Evolutionary conservation across 1,140 invertebrate species (phyloP).

Genomic region (Halesus radiatus): DNA sequence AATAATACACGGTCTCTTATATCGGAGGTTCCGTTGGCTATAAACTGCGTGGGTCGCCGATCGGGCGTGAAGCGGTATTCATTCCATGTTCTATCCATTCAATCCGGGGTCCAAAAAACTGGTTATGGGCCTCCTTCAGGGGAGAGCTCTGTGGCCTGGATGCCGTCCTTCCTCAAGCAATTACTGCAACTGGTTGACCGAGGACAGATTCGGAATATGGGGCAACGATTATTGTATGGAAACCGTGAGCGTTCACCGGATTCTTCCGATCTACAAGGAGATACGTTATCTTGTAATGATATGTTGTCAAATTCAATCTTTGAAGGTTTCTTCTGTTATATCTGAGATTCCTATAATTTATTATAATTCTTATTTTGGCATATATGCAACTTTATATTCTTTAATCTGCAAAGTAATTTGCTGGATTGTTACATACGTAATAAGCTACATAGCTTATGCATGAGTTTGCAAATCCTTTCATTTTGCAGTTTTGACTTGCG

Average conservation of each 20-base stretch:
- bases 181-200: slow-evolving; percentile 12
- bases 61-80: slow-evolving; percentile 12
- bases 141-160: slow-evolving; percentile 27
- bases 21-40: not conserved
- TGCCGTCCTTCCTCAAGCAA: not conserved
- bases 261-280: not conserved
- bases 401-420: no score
- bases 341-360: no score
- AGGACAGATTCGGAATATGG: slow-evolving; percentile 20
- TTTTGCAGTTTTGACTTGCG: no score
- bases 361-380: no score
- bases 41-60: slow-evolving; percentile 4
- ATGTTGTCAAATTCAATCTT: no score
- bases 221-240: not conserved
- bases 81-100: slow-evolving; percentile 21
- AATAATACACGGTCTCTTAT: not conserved
- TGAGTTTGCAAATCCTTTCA: no score
- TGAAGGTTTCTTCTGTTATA: no score
- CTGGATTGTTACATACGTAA: no score
- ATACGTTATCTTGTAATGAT: no score
- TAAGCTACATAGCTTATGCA: no score
- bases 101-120: slow-evolving; percentile 30
- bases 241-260: not conserved
- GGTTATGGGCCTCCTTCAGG: slow-evolving; percentile 26
- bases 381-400: no score